Conservation (phyloP, 64 coral and sea anemone genomes). For the Exaiptasia diaphana region DNA sequence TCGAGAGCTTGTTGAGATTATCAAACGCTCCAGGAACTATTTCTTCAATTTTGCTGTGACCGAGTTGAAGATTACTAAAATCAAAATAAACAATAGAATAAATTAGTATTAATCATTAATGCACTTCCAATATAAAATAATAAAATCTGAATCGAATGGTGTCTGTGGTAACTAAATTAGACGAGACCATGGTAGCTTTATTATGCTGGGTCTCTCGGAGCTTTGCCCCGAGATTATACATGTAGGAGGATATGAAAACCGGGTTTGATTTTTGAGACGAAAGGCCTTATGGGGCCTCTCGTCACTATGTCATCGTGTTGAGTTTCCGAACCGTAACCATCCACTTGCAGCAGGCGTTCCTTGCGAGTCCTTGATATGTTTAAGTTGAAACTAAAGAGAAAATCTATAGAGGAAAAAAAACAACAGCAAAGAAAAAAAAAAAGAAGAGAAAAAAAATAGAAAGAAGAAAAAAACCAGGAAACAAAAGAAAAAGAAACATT, state of each 20-base stretch:
- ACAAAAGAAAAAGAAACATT: no score
- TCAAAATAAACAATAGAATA: background rate
- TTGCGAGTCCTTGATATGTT: background rate
- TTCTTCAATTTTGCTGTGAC: background rate
- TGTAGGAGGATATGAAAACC: no score
- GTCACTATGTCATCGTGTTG: no score
- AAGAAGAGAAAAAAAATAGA: no score
- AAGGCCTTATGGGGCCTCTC: no score
- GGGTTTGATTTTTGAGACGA: no score
- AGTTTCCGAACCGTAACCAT: background rate
- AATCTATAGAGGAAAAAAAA: background rate
- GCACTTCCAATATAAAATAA: background rate
- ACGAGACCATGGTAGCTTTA: background rate
- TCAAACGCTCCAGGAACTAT: constrained; percentile 57
- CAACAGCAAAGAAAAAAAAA: background rate
- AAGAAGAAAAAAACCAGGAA: no score
- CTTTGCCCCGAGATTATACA: background rate
- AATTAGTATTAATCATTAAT: background rate
- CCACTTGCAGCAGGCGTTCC: no score
- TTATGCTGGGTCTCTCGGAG: background rate
- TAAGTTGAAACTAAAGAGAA: no score
- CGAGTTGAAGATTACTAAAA: background rate
- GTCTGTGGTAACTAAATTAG: background rate
- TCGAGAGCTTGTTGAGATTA: background rate
- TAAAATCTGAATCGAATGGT: background rate